Evolutionary conservation across 2,888 invertebrate species (phyloP).

Genomic region (Xestia xanthographa): DNA sequence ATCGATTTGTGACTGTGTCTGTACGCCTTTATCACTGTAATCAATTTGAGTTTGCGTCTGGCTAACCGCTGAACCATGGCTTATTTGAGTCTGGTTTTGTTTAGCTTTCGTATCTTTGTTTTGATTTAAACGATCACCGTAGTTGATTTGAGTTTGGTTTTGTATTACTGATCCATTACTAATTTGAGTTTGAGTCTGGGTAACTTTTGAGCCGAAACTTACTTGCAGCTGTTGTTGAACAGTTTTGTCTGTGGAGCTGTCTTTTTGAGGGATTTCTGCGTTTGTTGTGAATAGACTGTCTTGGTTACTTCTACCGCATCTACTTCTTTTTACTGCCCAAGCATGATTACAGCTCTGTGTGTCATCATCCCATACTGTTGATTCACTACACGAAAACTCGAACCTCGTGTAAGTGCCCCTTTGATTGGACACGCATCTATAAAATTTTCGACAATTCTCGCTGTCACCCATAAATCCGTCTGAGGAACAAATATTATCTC

Average conservation of each 20-base stretch:
- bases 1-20: slow-evolving; percentile 79
- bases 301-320: slow-evolving; percentile 77
- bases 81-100: slow-evolving; percentile 79
- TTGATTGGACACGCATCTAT: slow-evolving; percentile 93
- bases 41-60: slow-evolving; percentile 78
- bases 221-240: slow-evolving; percentile 76
- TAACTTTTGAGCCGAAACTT: slow-evolving; percentile 73
- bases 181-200: slow-evolving; percentile 77
- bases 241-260: slow-evolving; percentile 50
- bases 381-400: slow-evolving; percentile 93
- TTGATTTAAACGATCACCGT: slow-evolving; percentile 67
- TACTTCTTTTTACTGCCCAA: slow-evolving; percentile 89
- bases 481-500: slow-evolving; percentile 85
- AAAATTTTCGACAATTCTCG: slow-evolving; percentile 94
- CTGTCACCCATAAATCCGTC: slow-evolving; percentile 94
- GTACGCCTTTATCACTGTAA: slow-evolving; percentile 73
- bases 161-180: slow-evolving; percentile 72
- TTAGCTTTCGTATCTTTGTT: slow-evolving; percentile 54
- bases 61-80: slow-evolving; percentile 73
- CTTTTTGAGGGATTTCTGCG: slow-evolving; percentile 25
- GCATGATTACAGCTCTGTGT: slow-evolving; percentile 93
- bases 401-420: slow-evolving; percentile 92
- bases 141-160: slow-evolving; percentile 79
- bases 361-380: slow-evolving; percentile 95
- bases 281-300: slow-evolving; percentile 41